Base-by-base conservation (phyloP, 2,113 vertebrate genomes). In the Argyrosomus japonicus region DNA sequence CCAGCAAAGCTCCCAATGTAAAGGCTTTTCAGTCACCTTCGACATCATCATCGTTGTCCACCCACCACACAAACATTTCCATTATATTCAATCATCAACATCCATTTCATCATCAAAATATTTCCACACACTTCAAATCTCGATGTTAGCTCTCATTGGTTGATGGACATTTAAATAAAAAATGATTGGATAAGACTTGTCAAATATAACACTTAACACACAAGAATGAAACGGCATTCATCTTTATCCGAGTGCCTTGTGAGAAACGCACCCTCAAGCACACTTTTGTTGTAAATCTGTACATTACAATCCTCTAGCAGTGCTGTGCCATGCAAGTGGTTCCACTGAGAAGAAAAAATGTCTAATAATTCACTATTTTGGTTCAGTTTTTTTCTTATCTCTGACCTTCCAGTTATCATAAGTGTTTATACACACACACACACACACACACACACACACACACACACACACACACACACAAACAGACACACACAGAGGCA, bases 1-100 rank as follows among this genome's bases (percentile, higher is more conserved):
- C 84, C 77, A 84, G 72, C 51, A 77, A 91, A 89, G 67, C 69
- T 84, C 63, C 75, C 51, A 68, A 32, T 43, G 50, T 75, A 68
- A 90, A 91, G 83, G 83, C 84, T 91, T 83, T 78, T 84, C 81
- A 81, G 57, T 87, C 82, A 57, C 36, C 75, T 67, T 70, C 51
- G 10, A 57, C 87, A 85, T 90, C 79, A 48, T 79, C 68, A 48
- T 68, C 68, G 21, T 36, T 47, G 15, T 69, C 65, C 61, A 62
- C n/a, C 50, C 15, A 25, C 45, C 83, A 85, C 56, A 36, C 70
- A 81, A 54, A 75, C 64, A 67, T 56, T 21, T 60, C 71, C 36
- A 54, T 73, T 61, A 67, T 68, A 61, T 68, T 74, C n/a, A 77
- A 19, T 77, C 54, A 57, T 73, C 61, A 64, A 27, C 70, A 67